Base-by-base conservation (phyloP, 2,113 vertebrate species). In the Rutilus rutilus region DNA sequence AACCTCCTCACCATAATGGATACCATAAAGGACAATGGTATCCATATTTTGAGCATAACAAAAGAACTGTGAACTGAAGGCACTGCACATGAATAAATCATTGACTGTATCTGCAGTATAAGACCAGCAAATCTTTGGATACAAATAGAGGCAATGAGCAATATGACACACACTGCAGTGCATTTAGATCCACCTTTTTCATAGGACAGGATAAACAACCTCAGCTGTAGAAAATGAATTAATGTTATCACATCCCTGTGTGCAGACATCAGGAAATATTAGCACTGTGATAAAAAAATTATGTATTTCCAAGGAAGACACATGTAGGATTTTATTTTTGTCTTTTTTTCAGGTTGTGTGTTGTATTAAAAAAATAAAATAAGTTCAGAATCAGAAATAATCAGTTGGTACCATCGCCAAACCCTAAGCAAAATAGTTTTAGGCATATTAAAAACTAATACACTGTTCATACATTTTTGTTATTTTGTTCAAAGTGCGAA, bases 141-240 rank as follows among this genome's bases (percentile, higher is more conserved):
- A 84, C 69, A 64, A 86, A 83, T 50, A 78, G 83, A 85, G 79
- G 82, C 79, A 78, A 87, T 87, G 62, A 87, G 87, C 88, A 39
- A 79, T 90, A 87, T 87, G 71, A 88, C 57, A 84, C 73, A 87
- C 60, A 87, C 45, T 86, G 81, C n/a, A 86, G 67, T 84, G 39
- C 86, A 82, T 33, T 88, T 25, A 87, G 65, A 88, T 87, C 42
- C 12, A 67, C 25, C 17, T 52, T 76, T 45, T 15, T 36, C 3
- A 60, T 45, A 17, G 45, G 42, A 27, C n/a, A 25, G 8, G 14
- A 17, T 47, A 45, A 81, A 47, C 39, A 64, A 80, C 14, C 59
- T 80, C 36, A 42, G 10, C 6, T 60, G 23, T 14, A 15, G 6
- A 78, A 59, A 39, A 60, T 3, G 0, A 11, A 8, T 23, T 57